Evolutionary conservation across 2,113 vertebrate genomes (phyloP), one percentile per base, ranked within the genome.

Genomic region (Prunella fulvescens): DNA sequence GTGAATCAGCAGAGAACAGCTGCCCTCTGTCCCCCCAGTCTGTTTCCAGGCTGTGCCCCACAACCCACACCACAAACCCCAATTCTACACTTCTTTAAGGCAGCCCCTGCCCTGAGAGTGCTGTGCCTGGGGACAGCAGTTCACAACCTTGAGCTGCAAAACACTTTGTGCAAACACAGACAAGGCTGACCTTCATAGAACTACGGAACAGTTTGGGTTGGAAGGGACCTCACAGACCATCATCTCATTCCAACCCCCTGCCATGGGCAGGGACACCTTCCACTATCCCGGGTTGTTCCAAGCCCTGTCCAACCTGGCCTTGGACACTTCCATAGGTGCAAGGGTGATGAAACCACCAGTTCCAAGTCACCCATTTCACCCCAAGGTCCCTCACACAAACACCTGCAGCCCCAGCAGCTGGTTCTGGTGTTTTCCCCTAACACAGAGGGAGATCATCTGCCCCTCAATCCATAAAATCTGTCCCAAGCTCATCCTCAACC

Each of bases 391-490:
- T 65, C 23, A 51, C 47, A 61, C 24, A 24, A 86, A 73, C 26
- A 26, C 12, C 28, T 87, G 29, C 73, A 51, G 29, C 44, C 29
- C 14, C 37, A 39, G 40, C 1, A 5, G 31, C 35, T 56, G 60
- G 45, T 61, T 44, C 73, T 65, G 47, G 9, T 50, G 62, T 40
- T 54, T 89, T 50, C 57, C 60, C 53, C 39, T 67, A n/a, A 72
- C 0, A 0, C 4, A 2, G 64, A 37, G 19, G 18, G 8, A 80
- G 6, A n/a, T 81, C 35, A 40, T 35, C 57, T 86, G 62, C 58
- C 11, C 12, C 24, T 73, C n/a, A 47, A 39, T 48, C 70, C 7
- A 37, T 28, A 58, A 62, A 83, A 60, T 64, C 7, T 5, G 24
- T 35, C n/a, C 31, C 3, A 1, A 66, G n/a, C 28, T 70, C 37